phyloP scores from a whole-genome alignment of 2,113 vertebrate genomes.

The Sphyrna mokarran region DNA sequence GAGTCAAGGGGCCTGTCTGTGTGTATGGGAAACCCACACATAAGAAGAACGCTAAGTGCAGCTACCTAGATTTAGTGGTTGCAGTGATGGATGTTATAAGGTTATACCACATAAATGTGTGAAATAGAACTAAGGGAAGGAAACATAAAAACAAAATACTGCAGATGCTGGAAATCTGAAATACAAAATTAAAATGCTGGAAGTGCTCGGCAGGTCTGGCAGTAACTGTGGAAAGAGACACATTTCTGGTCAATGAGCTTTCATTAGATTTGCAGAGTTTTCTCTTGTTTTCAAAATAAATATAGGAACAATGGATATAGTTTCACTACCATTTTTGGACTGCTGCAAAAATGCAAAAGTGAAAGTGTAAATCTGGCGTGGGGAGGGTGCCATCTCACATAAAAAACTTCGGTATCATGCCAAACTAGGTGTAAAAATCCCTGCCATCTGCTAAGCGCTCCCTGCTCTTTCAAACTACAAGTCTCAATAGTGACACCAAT shows the following conservation, averaged over 20 bases:
- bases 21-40: neutral
- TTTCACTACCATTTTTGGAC: neutral
- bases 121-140: neutral
- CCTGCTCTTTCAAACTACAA: neutral
- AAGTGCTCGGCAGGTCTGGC: too few relatives aligned
- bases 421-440: slow-evolving; percentile 1
- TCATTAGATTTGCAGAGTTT: too few relatives aligned
- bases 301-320: neutral
- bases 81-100: neutral
- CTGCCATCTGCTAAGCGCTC: neutral
- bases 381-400: neutral
- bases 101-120: neutral
- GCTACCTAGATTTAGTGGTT: too few relatives aligned
- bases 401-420: neutral
- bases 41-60: neutral
- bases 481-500: neutral
- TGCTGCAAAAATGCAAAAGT: neutral
- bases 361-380: neutral
- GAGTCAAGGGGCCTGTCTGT: neutral
- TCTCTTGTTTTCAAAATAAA: too few relatives aligned
- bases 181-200: too few relatives aligned
- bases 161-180: too few relatives aligned
- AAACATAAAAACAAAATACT: neutral
- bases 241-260: too few relatives aligned
- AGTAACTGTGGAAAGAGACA: too few relatives aligned